Base-by-base conservation (phyloP, 1,140 invertebrate genomes). In the Wasmannia auropunctata region DNA sequence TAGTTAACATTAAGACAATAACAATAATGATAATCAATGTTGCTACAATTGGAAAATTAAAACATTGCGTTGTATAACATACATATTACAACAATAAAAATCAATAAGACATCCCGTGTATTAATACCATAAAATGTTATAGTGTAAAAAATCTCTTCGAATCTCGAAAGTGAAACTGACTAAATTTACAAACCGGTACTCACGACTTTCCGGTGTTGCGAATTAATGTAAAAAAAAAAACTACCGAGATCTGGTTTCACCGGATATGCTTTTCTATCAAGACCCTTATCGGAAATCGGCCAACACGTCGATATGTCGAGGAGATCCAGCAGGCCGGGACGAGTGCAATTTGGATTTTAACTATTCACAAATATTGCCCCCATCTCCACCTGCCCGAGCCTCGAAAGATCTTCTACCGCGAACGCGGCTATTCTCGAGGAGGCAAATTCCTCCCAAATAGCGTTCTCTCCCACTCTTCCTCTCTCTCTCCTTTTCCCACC, bases 301-400 rank as follows among this genome's bases (percentile, higher is more conserved):
- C 8, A 11, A 10, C 28, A 51, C 19, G 84, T 90, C 83, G 93
- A 91, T 87, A 65, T 76, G 85, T 93, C 91, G 92, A 93, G 79
- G 62, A 90, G 88, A 92, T 91, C 91, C 88, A 94, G 93, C 94
- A 95, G 94, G 94, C 94, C 94, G 93, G 94, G 94, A 95, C 92
- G 93, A 95, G 94, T 95, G 94, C 94, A 95, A 95, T 95, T 93
- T 95, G 94, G n/a, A 93, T 85, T 51, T 89, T 88, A 85, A 92
- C 91, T 88, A 80, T 91, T 72, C 77, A 94, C 94, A 95, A 95
- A 95, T 94, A 92, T 87, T 95, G 94, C 94, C 91, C 90, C 90
- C 92, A 91, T 93, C 94, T 92, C 92, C 85, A 88, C 93, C 94
- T 95, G 92, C 92, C 91, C 85, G 91, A 91, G 86, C 81, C 75